Percentiles rank a stretch among this genome's conserved stretches.
Conservation (phyloP, 2,888 invertebrate species). For the Pollenia amentaria region DNA sequence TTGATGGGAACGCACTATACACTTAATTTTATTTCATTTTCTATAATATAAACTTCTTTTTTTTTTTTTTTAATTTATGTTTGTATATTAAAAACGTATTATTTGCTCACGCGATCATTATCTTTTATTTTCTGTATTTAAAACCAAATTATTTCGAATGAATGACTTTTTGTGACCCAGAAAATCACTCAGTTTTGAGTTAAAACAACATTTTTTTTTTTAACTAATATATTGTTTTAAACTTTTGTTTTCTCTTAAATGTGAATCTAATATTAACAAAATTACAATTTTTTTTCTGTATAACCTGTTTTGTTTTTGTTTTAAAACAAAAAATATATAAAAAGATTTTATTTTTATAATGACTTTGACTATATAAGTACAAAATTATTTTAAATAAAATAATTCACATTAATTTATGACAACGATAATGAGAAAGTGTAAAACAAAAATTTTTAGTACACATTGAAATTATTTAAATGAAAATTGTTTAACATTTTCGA, state of each 20-base stretch:
- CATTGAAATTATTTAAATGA: too few relatives aligned
- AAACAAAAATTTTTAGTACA: too few relatives aligned
- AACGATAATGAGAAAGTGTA: background rate
- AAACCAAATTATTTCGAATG: slow-evolving; percentile 63
- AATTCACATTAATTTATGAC: slow-evolving; percentile 11
- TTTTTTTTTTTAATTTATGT: slow-evolving; percentile 41
- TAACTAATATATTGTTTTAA: slow-evolving; percentile 53
- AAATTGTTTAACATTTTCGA: too few relatives aligned
- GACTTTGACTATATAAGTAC: background rate
- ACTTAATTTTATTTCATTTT: slow-evolving; percentile 43
- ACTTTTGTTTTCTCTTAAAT: slow-evolving; percentile 58
- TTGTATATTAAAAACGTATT: slow-evolving; percentile 41
- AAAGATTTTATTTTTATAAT: background rate
- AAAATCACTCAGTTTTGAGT: slow-evolving; percentile 61
- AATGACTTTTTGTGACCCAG: slow-evolving; percentile 69
- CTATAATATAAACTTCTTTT: slow-evolving; percentile 23
- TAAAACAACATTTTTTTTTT: slow-evolving; percentile 7
- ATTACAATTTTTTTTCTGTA: slow-evolving; percentile 25
- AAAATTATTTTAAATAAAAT: slow-evolving; percentile 10
- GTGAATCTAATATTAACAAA: slow-evolving; percentile 48
- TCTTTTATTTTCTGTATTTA: slow-evolving; percentile 58
- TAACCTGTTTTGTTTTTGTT: slow-evolving; percentile 18
- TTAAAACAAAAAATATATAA: background rate
- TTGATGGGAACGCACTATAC: slow-evolving; percentile 50
- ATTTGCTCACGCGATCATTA: slow-evolving; percentile 63